Conservation (phyloP, 2,113 vertebrate species). For the Phycodurus eques region DNA sequence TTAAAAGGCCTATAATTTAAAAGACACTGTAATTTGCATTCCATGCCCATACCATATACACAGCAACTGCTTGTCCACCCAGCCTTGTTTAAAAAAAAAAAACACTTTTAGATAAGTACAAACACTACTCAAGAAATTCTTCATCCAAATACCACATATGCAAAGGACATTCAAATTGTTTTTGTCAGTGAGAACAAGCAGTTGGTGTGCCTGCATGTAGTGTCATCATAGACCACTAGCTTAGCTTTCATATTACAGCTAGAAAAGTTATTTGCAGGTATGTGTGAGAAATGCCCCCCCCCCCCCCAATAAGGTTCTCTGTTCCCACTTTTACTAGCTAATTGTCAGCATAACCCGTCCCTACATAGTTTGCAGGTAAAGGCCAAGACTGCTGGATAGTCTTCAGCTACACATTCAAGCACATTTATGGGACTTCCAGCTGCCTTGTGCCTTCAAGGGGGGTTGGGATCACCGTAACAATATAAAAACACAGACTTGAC, state of each 20-base stretch:
- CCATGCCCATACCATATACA: neutral
- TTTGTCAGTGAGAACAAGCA: neutral
- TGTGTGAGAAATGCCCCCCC: too few species aligned
- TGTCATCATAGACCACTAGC: neutral
- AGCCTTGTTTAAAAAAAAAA: neutral
- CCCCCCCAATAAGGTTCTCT: neutral
- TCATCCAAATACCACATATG: neutral
- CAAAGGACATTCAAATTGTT: neutral
- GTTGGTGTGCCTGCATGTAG: too few species aligned
- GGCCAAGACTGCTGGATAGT: conserved; percentile 17
- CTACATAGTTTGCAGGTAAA: conserved; percentile 1
- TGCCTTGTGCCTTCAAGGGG: neutral
- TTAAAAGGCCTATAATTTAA: neutral
- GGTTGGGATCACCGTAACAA: conserved; percentile 10
- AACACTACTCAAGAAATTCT: neutral
- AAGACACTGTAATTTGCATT: neutral
- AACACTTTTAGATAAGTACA: too few species aligned
- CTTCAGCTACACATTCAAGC: conserved; percentile 53
- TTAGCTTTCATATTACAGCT: neutral
- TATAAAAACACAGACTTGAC: conserved; percentile 11
- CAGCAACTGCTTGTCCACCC: neutral
- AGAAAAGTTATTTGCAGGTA: neutral
- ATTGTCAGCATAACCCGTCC: neutral
- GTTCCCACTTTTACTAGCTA: neutral
- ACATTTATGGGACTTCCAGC: conserved; percentile 18